Evolutionary conservation across 2,113 vertebrate genomes (phyloP).

Genomic region (Sialia sialis): DNA sequence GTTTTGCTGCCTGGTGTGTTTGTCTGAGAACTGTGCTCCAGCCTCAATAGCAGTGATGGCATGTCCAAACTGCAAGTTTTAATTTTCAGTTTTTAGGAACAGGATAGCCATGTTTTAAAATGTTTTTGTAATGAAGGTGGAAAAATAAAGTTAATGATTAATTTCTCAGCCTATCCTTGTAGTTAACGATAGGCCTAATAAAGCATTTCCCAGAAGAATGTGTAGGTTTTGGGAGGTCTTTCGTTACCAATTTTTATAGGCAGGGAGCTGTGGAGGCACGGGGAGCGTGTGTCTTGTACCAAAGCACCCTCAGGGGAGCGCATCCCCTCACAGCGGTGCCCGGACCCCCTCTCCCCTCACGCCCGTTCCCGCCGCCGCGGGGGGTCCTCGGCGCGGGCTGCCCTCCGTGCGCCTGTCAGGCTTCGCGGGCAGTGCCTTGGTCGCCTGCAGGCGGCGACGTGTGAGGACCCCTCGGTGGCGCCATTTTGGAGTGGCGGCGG

Average conservation of each 20-base stretch:
- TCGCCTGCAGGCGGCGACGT: fast-evolving
- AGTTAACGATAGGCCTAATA: background rate
- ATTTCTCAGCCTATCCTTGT: background rate
- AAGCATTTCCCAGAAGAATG: background rate
- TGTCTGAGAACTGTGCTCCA: background rate
- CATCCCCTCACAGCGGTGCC: fast-evolving
- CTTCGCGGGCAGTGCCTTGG: fast-evolving
- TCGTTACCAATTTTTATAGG: background rate
- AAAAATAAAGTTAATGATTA: background rate
- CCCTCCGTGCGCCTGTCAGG: background rate
- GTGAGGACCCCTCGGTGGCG: constrained; percentile 27
- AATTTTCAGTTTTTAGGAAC: background rate
- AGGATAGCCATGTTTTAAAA: fast-evolving
- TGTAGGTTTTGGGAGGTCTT: background rate
- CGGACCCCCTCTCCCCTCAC: background rate
- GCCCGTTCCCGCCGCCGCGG: background rate
- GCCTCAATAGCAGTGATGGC: fast-evolving
- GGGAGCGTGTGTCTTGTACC: fast-evolving
- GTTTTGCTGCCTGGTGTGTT: background rate
- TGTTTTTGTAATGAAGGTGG: background rate
- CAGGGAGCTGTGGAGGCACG: background rate
- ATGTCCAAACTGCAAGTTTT: background rate
- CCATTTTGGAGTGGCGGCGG: constrained; percentile 64
- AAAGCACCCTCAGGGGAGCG: fast-evolving
- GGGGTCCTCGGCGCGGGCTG: background rate